Evolutionary conservation across 2,888 invertebrate species (phyloP), one percentile per base, ranked within the genome.

Genomic region (Uloborus plumipes): DNA sequence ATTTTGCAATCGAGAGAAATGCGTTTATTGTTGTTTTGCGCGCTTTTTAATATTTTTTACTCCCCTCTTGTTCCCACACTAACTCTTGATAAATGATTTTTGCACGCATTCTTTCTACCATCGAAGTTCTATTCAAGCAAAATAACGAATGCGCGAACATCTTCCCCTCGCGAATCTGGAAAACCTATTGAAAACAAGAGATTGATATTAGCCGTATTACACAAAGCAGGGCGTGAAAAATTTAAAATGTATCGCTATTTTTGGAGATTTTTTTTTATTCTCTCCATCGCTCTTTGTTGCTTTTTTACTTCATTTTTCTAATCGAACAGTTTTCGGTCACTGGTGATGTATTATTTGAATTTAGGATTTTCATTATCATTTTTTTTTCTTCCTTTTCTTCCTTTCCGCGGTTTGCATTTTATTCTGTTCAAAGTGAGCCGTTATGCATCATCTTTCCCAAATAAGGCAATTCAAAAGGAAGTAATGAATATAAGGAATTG

Each of bases 161-260:
- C 65, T 74, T 64, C 70, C 62, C 59, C 22, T 31, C 70, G 62
- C 67, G 59, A 66, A 49, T 59, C 62, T 62, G 64, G 51, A 51
- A 77, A 71, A 71, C 50, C 82, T 62, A 82, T 82, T 82, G 71
- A 82, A 82, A 82, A 76, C 82, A 76, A 76, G 76, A 77, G 83
- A 83, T 83, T 83, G 83, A 83, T 83, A 75, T 77, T 65, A 76
- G 82, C 59, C 71, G 82, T 65, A 82, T 77, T 76, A 77, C 26
- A 69, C 59, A 50, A 76, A 49, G 75, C 81, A 76, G 64, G 73
- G 75, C 77, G 77, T 83, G 73, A 83, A 83, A 73, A 77, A 83
- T 83, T 83, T 83, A 83, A 83, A 83, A 83, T 73, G 77, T 77
- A 83, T 83, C 77, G 83, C 83, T 71, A 67, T 77, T 83, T 77